Conservation (phyloP, 64 coral and sea anemone species). For the Dendronephthya gigantea region DNA sequence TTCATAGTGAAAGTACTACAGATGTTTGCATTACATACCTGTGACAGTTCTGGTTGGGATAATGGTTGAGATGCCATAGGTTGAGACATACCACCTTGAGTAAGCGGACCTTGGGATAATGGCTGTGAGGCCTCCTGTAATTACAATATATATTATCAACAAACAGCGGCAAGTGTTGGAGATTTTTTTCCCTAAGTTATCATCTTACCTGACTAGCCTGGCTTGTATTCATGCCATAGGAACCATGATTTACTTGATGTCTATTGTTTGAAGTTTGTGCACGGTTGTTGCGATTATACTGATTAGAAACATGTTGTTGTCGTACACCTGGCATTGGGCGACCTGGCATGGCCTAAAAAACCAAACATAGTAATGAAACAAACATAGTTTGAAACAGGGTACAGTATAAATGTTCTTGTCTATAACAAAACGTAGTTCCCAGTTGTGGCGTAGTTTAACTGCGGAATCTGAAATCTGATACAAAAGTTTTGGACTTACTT, state of each 20-base stretch:
- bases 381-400: not conserved
- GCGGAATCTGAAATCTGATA: too few species aligned
- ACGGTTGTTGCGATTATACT: conserved; percentile 26
- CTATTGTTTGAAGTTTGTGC: conserved; percentile 50
- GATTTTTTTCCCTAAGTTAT: not conserved
- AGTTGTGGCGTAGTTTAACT: too few species aligned
- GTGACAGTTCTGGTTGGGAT: conserved; percentile 93
- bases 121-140: conserved; percentile 92
- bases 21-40: conserved; percentile 35
- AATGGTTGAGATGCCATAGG: conserved; percentile 95
- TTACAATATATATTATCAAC: too few species aligned
- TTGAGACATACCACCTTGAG: conserved; percentile 96
- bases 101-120: conserved; percentile 86
- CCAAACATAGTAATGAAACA: too few species aligned
- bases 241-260: conserved; percentile 53
- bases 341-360: not conserved
- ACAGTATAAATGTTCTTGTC: not conserved
- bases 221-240: conserved; percentile 61
- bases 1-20: not conserved
- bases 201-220: conserved; percentile 85
- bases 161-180: not conserved
- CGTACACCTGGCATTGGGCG: not conserved
- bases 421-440: not conserved
- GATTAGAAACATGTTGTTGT: not conserved
- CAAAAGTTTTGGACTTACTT: conserved; percentile 35